Evolutionary conservation across 2,888 invertebrate genomes (phyloP).

Genomic region (Petrophora chlorosata): DNA sequence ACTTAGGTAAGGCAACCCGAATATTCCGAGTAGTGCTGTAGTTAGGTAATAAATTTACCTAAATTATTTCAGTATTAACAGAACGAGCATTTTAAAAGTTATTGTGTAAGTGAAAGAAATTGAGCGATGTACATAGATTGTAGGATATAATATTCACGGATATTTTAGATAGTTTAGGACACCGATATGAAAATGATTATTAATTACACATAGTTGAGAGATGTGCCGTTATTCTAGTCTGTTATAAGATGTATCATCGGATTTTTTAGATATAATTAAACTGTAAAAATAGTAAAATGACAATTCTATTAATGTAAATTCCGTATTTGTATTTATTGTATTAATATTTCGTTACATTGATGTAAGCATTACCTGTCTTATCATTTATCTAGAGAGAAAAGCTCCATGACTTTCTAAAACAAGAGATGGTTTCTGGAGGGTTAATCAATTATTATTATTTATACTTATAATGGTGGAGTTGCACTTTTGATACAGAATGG

Average conservation of each 20-base stretch:
- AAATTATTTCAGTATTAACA: constrained; percentile 27
- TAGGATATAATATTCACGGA: constrained; percentile 15
- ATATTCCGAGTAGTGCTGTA: constrained; percentile 39
- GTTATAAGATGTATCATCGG: constrained; percentile 22
- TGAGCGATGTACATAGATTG: constrained; percentile 19
- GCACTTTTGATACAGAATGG: no score
- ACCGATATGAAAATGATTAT: constrained; percentile 8
- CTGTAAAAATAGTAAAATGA: constrained; percentile 4
- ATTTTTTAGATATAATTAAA: constrained; percentile 7
- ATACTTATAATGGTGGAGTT: no score
- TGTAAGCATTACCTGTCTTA: constrained; percentile 13
- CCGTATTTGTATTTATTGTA: constrained; percentile 23
- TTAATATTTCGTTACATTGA: constrained; percentile 19
- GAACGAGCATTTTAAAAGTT: constrained; percentile 20
- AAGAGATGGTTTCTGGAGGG: constrained; percentile 1
- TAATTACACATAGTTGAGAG: constrained; percentile 22
- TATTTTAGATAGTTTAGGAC: constrained; percentile 11
- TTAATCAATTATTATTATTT: no score
- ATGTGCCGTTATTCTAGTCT: constrained; percentile 52
- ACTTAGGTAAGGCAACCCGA: constrained; percentile 44
- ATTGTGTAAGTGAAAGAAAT: constrained; percentile 12
- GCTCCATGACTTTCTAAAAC: constrained; percentile 15
- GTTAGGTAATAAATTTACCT: constrained; percentile 8
- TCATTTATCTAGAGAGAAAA: constrained; percentile 16
- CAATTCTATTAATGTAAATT: constrained; percentile 9